Percentiles rank a stretch among this genome's conserved stretches.
Evolutionary conservation across 2,797 vertebrate species (phyloP).

Genomic region (Etheostoma nigrum): DNA sequence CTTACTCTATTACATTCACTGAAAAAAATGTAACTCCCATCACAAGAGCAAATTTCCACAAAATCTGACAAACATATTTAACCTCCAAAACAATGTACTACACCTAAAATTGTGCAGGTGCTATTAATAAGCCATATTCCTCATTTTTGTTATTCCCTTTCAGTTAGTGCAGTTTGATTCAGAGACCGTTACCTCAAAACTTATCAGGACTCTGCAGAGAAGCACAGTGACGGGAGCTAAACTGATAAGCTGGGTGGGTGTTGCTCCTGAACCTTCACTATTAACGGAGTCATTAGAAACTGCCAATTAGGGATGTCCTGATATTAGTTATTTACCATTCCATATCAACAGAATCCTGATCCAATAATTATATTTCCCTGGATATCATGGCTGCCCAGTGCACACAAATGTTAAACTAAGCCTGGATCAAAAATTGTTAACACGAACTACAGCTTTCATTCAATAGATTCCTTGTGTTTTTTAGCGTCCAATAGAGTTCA

Average conservation of each 20-base stretch:
- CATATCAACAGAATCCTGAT: background rate
- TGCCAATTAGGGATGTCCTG: rapidly evolving
- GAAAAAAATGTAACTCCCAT: background rate
- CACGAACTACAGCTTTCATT: background rate
- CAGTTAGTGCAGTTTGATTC: background rate
- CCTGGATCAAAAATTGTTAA: background rate
- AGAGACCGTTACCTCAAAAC: conserved; percentile 41
- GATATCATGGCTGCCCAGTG: background rate
- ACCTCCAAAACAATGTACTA: background rate
- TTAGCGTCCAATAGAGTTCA: background rate
- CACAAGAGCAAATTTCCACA: too few relatives aligned
- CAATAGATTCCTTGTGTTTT: background rate
- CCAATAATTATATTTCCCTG: background rate
- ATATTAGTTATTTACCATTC: background rate
- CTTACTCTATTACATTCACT: background rate
- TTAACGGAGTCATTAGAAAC: background rate
- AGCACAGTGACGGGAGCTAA: conserved; percentile 58
- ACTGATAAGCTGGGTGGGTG: conserved; percentile 10
- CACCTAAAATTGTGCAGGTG: background rate
- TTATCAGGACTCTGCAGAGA: conserved; percentile 76
- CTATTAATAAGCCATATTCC: background rate
- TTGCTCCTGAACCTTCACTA: conserved; percentile 10
- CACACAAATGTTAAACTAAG: background rate
- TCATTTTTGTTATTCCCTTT: background rate
- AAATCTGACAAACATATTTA: background rate